These are phyloP conservation scores for Nannobrachium achirus DNA, from an alignment of 2,113 vertebrate species.

Conservation along the genomic window DNA sequence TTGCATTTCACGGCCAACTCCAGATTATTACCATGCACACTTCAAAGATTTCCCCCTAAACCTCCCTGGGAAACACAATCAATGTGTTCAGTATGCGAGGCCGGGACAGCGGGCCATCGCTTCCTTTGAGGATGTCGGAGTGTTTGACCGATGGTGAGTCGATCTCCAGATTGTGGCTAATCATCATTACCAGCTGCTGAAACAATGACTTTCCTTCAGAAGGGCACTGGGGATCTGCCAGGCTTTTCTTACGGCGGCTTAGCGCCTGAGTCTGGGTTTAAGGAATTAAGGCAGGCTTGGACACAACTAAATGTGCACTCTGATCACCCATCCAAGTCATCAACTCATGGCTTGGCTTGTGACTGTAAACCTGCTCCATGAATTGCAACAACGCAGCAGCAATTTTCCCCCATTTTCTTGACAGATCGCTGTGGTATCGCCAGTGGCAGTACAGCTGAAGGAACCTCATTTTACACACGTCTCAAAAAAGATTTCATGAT, in stretches of 20 bases:
- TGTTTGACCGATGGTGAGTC: constrained; percentile 82
- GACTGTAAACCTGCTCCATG: constrained; percentile 25
- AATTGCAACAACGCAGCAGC: constrained; percentile 21
- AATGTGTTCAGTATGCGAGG: constrained; percentile 70
- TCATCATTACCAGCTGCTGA: constrained; percentile 75
- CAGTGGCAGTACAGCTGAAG: constrained; percentile 6
- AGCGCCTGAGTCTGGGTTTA: constrained; percentile 69
- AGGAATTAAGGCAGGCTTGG: constrained; percentile 70
- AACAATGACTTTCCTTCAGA: constrained; percentile 79
- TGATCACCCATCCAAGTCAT: constrained; percentile 62
- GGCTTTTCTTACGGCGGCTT: constrained; percentile 67
- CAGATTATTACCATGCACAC: constrained; percentile 71
- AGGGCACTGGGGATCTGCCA: constrained; percentile 71
- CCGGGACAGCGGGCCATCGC: constrained; percentile 61
- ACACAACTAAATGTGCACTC: constrained; percentile 64
- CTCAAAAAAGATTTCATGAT: constrained; percentile 37
- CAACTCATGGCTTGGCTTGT: constrained; percentile 29
- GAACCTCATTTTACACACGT: constrained; percentile 33
- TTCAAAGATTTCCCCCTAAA: constrained; percentile 70
- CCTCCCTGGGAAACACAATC: constrained; percentile 70
- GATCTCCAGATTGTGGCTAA: constrained; percentile 80
- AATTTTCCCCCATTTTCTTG: constrained; percentile 5
- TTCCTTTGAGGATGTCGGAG: constrained; percentile 73
- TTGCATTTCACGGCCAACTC: constrained; percentile 45
- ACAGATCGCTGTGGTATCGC: not conserved